Evolutionary conservation across 2,888 invertebrate genomes (phyloP), one percentile per base, ranked within the genome.

Genomic region (Ectobius pallidus): DNA sequence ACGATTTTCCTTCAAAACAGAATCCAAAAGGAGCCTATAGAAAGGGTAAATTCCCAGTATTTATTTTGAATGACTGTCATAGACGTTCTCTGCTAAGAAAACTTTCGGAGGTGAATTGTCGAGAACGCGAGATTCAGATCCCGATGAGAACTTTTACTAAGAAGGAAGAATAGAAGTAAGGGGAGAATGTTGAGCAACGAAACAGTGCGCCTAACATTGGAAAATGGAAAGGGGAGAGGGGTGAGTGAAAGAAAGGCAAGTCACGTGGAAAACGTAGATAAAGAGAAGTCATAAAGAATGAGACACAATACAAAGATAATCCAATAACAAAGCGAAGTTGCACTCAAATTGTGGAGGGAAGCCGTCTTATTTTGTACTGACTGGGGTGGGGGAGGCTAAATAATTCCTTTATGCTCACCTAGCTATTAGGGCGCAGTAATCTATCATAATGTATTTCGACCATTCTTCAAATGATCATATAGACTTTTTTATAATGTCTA

Each of bases 241-340:
- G 20, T 39, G n/a, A 20, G n/a, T n/a, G 44, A 34, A 30, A 61
- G 61, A 18, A 30, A 55, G 27, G 39, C 34, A 67, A 67, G 67
- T 70, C 62, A 70, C 34, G 70, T 70, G 70, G 70, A 70, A 70
- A 70, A 70, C 70, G 7, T 39, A 70, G 70, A 70, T 70, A 70
- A 70, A 70, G 61, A 61, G 65, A 65, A 67, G 67, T 49, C 30
- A 67, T 67, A 67, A 67, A 67, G 49, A 67, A 49, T 18, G 49
- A 27, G 49, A 49, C 27, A 67, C 46, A 49, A 67, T 46, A 14
- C 14, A n/a, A 39, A 46, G 49, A 67, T 67, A 67, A 46, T 67
- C 46, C 46, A 67, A 27, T 67, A 67, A 67, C 67, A 67, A 30
- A 27, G 46, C 34, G 25, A 67, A 7, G 16, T 58, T 58, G 34